These are phyloP conservation scores for Macroteleia sp. DNA, from an alignment of 2,888 invertebrate genomes.

Conservation along the genomic window DNA sequence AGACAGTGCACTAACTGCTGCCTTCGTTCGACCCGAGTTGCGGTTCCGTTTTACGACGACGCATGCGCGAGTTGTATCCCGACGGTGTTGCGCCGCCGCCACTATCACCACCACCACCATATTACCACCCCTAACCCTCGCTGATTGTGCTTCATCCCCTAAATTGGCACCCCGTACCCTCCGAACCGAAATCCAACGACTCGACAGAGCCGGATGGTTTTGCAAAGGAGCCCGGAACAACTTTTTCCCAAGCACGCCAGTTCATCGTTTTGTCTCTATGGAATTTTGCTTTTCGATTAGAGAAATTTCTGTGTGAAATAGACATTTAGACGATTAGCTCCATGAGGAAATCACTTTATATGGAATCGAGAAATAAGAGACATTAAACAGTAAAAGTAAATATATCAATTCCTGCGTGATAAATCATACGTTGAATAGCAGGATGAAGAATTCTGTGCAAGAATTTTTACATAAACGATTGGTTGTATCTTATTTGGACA, in stretches of 20 bases:
- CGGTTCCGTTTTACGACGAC: conserved; percentile 74
- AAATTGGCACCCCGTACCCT: conserved; percentile 77
- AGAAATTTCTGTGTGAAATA: not conserved
- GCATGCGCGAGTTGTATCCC: conserved; percentile 76
- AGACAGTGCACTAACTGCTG: conserved; percentile 81
- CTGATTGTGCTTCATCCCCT: conserved; percentile 78
- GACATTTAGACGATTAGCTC: no score
- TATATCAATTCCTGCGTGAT: no score
- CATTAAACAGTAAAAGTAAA: no score
- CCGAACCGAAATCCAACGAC: conserved; percentile 65
- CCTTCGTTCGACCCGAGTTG: conserved; percentile 81
- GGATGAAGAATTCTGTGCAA: no score
- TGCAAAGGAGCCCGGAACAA: conserved; percentile 51
- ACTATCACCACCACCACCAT: conserved; percentile 62
- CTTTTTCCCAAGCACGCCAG: conserved; percentile 31
- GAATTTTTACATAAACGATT: no score
- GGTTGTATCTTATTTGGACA: no score
- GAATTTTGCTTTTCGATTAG: conserved; percentile 17
- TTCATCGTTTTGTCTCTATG: conserved; percentile 14
- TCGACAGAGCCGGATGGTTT: conserved; percentile 58
- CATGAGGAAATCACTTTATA: no score
- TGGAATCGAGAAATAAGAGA: no score
- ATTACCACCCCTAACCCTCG: conserved; percentile 57
- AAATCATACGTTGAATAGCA: no score
- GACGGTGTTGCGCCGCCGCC: conserved; percentile 75